Evolutionary conservation across 2,797 vertebrate species (phyloP), one percentile per base, ranked within the genome.

Genomic region (Smutsia gigantea): DNA sequence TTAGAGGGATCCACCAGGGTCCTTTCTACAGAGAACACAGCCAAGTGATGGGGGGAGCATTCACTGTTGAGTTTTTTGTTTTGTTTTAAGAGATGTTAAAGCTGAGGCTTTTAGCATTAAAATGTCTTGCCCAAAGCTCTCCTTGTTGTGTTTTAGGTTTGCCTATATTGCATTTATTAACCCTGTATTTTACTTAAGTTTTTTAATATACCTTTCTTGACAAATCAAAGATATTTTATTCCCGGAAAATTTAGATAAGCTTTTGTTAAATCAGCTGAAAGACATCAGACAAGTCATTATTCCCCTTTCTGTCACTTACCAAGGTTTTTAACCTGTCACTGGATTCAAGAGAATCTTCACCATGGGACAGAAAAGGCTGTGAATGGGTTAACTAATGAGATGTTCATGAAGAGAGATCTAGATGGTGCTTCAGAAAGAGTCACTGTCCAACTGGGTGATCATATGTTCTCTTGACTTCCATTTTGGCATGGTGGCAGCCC

Each of bases 261-360:
- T 46, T 91, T 55, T 53, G 31, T 64, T 95, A 34, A 85, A n/a
- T 49, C 42, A 93, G 31, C 83, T 59, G 42, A 68, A 93, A 77
- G 57, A 87, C 11, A 53, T 27, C 74, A 34, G 0, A 66, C 63
- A 81, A 39, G 53, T 74, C n/a, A 5, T 83, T 25, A 5, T 66
- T 90, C 92, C 77, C 72, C 53, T 88, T 81, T 85, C 72, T 90
- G 7, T 92, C 18, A 66, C 29, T 25, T 72, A 14, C 13, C 71
- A 55, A 66, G 25, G 29, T 68, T 37, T 49, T 75, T 69, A 57
- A 49, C 49, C 27, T 72, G 7, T 63, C 23, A 14, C 21, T 75
- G 0, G 31, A 25, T 46, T 92, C 69, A 63, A 1, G 37, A 74
- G 37, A 72, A 68, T 86, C 42, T 90, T 77, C 39, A 53, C 83